Evolutionary conservation across 2,797 vertebrate species (phyloP).

Genomic region (Phataginus tricuspis): DNA sequence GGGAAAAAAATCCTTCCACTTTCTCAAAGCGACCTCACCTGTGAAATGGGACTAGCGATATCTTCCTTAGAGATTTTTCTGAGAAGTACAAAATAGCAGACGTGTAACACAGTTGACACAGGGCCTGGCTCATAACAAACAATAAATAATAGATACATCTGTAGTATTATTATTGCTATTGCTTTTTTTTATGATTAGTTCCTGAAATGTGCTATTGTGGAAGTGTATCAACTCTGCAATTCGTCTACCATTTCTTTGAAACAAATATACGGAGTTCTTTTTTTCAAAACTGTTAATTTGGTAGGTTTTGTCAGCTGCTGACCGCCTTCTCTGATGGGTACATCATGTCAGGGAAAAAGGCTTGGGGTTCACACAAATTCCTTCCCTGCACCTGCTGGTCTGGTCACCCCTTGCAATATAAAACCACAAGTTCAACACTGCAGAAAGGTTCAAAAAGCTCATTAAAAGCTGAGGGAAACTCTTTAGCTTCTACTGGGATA

Average conservation of each 20-base stretch:
- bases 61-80: neutral
- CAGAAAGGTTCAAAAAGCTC: neutral
- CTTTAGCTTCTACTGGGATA: neutral
- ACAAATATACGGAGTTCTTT: neutral
- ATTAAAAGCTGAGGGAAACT: neutral
- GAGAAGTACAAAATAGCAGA: neutral
- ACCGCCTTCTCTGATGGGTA: neutral
- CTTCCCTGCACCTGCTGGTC: neutral
- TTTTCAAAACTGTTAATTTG: neutral
- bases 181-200: neutral
- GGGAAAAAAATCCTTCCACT: neutral
- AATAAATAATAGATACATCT: neutral
- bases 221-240: neutral
- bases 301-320: neutral
- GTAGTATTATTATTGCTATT: neutral
- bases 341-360: neutral
- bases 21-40: conserved; percentile 26
- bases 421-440: neutral
- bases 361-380: neutral
- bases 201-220: neutral
- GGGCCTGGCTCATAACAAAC: neutral
- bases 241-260: neutral
- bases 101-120: neutral
- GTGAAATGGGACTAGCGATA: conserved; percentile 1
- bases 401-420: neutral